A percentile compares a stretch with the other conserved stretches of the same genome.
Evolutionary conservation across 2,888 invertebrate genomes (phyloP).

Genomic region (Chaetogeoica ovagalla): DNA sequence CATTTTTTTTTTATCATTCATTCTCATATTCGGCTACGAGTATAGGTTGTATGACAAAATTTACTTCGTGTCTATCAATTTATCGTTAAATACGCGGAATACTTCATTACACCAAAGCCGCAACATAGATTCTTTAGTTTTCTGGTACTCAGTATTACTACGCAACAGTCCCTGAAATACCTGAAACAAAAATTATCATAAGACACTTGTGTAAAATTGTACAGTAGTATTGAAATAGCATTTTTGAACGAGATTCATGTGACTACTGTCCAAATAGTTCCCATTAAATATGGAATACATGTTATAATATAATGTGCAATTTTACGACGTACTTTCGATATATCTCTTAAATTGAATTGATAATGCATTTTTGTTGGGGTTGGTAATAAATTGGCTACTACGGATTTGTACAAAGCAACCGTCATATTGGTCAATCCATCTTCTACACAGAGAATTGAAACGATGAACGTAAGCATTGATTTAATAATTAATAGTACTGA

Average conservation of each 20-base stretch:
- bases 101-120: slow-evolving; percentile 86
- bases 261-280: no score
- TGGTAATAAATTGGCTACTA: slow-evolving; percentile 76
- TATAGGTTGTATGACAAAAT: not conserved
- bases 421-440: slow-evolving; percentile 23
- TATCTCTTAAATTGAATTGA: slow-evolving; percentile 84
- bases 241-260: no score
- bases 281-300: no score
- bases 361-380: slow-evolving; percentile 90
- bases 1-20: no score
- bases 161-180: slow-evolving; percentile 76
- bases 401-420: slow-evolving; percentile 70
- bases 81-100: slow-evolving; percentile 81
- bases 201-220: no score
- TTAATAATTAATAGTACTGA: not conserved
- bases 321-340: slow-evolving; percentile 70
- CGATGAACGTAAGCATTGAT: not conserved
- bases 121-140: slow-evolving; percentile 71
- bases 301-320: no score
- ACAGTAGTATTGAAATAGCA: no score
- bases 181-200: slow-evolving; percentile 57
- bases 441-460: not conserved
- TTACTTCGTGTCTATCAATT: slow-evolving; percentile 73
- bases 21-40: no score
- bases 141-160: slow-evolving; percentile 76